Base-by-base conservation (phyloP, 2,888 invertebrate genomes). In the Aelia acuminata region DNA sequence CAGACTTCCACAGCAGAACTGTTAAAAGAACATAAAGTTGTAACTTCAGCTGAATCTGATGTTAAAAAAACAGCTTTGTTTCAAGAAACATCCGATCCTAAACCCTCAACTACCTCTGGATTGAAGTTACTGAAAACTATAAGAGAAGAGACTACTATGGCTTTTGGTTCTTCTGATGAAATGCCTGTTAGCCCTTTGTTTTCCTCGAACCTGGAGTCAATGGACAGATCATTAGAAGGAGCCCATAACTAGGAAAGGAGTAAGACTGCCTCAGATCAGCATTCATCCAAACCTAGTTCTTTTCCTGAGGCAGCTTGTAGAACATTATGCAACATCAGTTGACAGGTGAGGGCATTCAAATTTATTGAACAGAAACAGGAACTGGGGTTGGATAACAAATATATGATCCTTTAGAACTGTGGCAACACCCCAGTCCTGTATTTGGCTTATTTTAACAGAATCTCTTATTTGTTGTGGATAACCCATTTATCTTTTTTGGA, bases 391-490 rank as follows among this genome's bases (percentile, higher is more conserved):
- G n/a, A 53, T 53, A n/a, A 1, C 7, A 53, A 53, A 53, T 53
- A 53, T 53, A 53, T 53, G 53, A 18, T 53, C 22, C n/a, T 53
- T 53, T 22, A 5, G n/a, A n/a, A 53, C 8, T 22, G 3, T 53
- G n/a, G n/a, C 1, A 53, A 53, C 22, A 53, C 53, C 53, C 53
- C 53, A n/a, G 53, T n/a, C 53, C 53, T 53, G 53, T 53, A 53
- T 53, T 53, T 53, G 10, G 53, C 53, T 53, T 53, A 53, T 53
- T 53, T 53, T 53, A 53, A 53, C n/a, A 53, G n/a, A 53, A n/a
- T 50, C 49, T 50, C 20, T 11, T 53, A 53, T 53, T 53, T 53
- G 22, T 53, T 50, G 50, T 53, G 53, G 53, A 53, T 53, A n/a
- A 53, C 7, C 22, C 5, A 53, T 53, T 50, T 53, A n/a, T 53